Percentiles rank a stretch among this genome's conserved stretches.
Conservation (phyloP, 2,797 vertebrate species). For the Rousettus madagascariensis region DNA sequence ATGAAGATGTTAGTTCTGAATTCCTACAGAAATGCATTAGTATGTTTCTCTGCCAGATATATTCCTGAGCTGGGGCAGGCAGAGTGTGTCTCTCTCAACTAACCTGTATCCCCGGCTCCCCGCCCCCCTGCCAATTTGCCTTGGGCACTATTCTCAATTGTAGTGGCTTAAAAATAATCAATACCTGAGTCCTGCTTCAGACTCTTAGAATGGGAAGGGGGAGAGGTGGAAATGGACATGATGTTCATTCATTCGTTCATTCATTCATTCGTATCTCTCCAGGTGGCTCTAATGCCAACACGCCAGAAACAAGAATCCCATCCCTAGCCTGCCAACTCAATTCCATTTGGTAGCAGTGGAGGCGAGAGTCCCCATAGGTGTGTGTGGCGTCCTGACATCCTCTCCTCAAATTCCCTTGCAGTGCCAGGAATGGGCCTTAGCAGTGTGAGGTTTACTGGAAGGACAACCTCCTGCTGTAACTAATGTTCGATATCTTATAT, state of each 20-base stretch:
- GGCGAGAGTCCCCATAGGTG: too few species aligned
- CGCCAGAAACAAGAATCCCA: not conserved
- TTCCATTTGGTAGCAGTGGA: not conserved
- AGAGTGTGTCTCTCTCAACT: not conserved
- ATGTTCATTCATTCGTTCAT: not conserved
- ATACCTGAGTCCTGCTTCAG: not conserved
- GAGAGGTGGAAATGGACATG: too few species aligned
- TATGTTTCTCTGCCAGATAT: not conserved
- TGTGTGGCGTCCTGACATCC: rapidly evolving
- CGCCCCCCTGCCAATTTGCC: not conserved
- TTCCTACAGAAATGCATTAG: not conserved
- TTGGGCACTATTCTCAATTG: not conserved
- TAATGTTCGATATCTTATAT: rapidly evolving
- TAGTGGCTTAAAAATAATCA: not conserved
- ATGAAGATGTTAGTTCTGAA: not conserved
- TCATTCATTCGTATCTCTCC: not conserved
- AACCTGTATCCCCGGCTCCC: not conserved
- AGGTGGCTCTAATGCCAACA: not conserved
- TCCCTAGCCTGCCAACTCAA: not conserved
- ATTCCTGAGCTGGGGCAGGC: not conserved
- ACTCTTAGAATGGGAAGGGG: not conserved
- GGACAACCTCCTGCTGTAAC: not conserved
- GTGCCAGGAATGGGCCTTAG: not conserved
- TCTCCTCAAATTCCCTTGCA: not conserved
- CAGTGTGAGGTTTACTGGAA: not conserved